Evolutionary conservation across 2,888 invertebrate genomes (phyloP).

Genomic region (Aethes cnicana): DNA sequence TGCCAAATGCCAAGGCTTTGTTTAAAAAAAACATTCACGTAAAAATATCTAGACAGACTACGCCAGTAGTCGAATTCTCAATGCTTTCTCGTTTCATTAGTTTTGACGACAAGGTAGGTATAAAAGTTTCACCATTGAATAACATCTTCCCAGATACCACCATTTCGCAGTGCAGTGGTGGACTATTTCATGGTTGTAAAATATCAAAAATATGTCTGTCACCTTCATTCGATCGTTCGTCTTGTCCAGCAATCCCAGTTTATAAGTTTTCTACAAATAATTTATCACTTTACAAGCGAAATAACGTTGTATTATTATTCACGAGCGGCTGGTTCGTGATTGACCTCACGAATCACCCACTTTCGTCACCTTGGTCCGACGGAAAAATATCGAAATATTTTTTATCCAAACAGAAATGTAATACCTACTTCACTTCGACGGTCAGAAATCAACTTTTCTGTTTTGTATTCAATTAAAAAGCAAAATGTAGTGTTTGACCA

Average conservation of each 20-base stretch:
- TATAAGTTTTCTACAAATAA: neutral
- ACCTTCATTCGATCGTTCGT: too few species aligned
- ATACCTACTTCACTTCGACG: neutral
- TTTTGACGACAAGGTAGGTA: too few species aligned
- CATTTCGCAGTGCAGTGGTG: too few species aligned
- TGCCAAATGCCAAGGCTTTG: conserved; percentile 10
- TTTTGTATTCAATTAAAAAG: neutral
- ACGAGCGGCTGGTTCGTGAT: conserved; percentile 12
- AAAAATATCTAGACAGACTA: conserved; percentile 9
- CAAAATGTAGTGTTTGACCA: too few species aligned
- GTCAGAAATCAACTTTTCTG: neutral
- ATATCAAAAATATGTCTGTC: too few species aligned
- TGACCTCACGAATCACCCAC: conserved; percentile 25
- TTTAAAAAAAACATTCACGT: conserved; percentile 13
- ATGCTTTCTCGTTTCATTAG: too few species aligned
- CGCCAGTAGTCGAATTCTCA: neutral
- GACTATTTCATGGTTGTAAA: too few species aligned
- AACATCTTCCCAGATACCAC: too few species aligned
- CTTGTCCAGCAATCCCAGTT: too few species aligned
- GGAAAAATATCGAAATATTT: conserved; percentile 15
- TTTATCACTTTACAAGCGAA: neutral
- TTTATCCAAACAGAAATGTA: neutral
- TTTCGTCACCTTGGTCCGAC: conserved; percentile 23
- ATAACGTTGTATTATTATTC: conserved; percentile 8
- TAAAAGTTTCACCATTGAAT: too few species aligned